phyloP scores from a whole-genome alignment of 2,113 vertebrate species.

The Mixornis gularis region DNA sequence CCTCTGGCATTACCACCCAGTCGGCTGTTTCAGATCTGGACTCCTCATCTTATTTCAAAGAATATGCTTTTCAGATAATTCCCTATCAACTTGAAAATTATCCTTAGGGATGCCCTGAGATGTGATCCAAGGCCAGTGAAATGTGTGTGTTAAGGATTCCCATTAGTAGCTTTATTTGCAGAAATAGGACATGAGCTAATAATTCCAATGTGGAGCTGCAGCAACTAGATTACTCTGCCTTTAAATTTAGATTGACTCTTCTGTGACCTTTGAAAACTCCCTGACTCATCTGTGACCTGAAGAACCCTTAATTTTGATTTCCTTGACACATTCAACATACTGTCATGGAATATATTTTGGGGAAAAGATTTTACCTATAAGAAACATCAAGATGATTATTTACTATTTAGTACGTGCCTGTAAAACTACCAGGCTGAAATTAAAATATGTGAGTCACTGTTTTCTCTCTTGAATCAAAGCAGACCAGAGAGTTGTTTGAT shows the following conservation, averaged over 20 bases:
- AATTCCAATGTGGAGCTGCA: background rate
- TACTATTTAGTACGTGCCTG: background rate
- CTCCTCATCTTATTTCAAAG: background rate
- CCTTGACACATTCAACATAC: background rate
- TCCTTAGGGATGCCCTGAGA: background rate
- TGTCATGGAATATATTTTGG: background rate
- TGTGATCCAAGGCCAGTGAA: background rate
- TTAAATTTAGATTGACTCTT: background rate
- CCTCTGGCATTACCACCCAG: background rate
- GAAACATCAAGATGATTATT: background rate
- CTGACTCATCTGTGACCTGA: background rate
- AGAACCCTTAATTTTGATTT: background rate
- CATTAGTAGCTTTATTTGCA: background rate
- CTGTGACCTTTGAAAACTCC: background rate
- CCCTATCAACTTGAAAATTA: background rate
- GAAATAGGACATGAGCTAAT: background rate
- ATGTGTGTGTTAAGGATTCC: background rate
- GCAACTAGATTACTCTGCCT: background rate
- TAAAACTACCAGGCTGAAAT: background rate
- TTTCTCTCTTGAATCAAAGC: background rate
- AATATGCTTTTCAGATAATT: background rate
- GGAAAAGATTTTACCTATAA: background rate
- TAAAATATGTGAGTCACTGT: slow-evolving; percentile 1
- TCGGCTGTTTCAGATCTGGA: background rate
- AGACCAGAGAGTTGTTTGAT: background rate